Evolutionary conservation across 1,140 invertebrate species (phyloP).

Genomic region (Zaprionus ornatus): DNA sequence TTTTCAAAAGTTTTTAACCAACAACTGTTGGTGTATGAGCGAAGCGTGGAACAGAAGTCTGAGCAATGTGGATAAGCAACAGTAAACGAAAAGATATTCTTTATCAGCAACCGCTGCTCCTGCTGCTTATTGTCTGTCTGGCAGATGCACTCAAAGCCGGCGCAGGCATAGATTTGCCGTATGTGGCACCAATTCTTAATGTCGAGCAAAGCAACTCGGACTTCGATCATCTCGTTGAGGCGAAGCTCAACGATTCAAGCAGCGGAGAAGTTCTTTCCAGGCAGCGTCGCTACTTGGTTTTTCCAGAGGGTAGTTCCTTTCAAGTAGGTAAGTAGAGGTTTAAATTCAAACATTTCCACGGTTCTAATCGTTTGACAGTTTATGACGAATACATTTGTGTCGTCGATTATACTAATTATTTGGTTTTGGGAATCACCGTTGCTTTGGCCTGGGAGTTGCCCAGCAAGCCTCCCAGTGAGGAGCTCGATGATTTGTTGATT

Average conservation of each 20-base stretch:
- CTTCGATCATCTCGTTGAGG: slow-evolving; percentile 69
- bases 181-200: slow-evolving; percentile 25
- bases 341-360: slow-evolving; percentile 35
- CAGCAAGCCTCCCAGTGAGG: slow-evolving; percentile 84
- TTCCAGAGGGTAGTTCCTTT: slow-evolving; percentile 91
- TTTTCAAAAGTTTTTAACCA: slow-evolving; percentile 32
- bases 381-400: slow-evolving; percentile 77
- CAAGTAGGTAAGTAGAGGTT: slow-evolving; percentile 87
- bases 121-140: slow-evolving; percentile 4
- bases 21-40: slow-evolving; percentile 55
- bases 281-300: slow-evolving; percentile 89
- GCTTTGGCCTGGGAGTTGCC: slow-evolving; percentile 91
- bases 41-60: slow-evolving; percentile 55
- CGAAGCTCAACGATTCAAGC: slow-evolving; percentile 65
- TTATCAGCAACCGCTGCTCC: slow-evolving; percentile 2
- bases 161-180: slow-evolving; percentile 39
- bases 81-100: slow-evolving; percentile 17
- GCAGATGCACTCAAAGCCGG: slow-evolving; percentile 47
- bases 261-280: slow-evolving; percentile 85
- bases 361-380: slow-evolving; percentile 38
- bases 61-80: slow-evolving; percentile 55
- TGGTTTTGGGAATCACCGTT: slow-evolving; percentile 89
- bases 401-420: slow-evolving; percentile 83
- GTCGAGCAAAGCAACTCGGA: slow-evolving; percentile 38
- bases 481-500: slow-evolving; percentile 68